Evolutionary conservation across 2,888 invertebrate species (phyloP), one percentile per base, ranked within the genome.

Genomic region (Leucania comma): DNA sequence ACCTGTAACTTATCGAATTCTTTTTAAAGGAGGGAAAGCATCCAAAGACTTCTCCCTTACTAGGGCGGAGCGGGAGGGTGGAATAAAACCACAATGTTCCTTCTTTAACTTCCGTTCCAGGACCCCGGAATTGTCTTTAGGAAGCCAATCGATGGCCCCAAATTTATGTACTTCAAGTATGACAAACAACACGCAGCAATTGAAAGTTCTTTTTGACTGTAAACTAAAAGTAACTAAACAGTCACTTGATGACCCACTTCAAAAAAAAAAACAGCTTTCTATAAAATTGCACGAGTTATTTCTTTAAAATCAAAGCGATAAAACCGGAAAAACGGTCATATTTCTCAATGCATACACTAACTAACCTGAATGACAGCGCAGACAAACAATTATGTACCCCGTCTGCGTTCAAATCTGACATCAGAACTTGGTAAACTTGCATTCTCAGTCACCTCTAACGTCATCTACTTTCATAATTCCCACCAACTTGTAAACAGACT

Each of bases 391-490:
- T 54, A 61, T 42, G 42, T 50, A 35, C 17, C 17, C 17, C 24
- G 60, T 38, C 35, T 60, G 24, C 24, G 26, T 51, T 22, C 26
- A 10, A 26, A 57, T 22, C 26, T 56, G 14, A 38, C 12, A 35
- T 50, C 9, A 38, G 48, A 63, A 58, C 35, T 42, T n/a, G 17
- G 42, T 53, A 48, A 22, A 68, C 57, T 24, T 58, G 51, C 59
- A 77, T 60, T 80, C 38, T 64, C 32, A 50, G 42, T 57, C 46
- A 42, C 51, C 59, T 66, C 26, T 76, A 50, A 14, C 51, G 20
- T 63, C 53, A 38, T 54, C 51, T 12, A 57, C 80, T 79, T 79
- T 82, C 61, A 65, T 79, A 68, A 62, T 82, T 79, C 79, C 74
- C 79, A 79, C 62, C 48, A 62, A 4, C 26, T 58, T 65, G 61